Conservation (phyloP, 2,113 vertebrate genomes). For the Gopherus evgoodei region DNA sequence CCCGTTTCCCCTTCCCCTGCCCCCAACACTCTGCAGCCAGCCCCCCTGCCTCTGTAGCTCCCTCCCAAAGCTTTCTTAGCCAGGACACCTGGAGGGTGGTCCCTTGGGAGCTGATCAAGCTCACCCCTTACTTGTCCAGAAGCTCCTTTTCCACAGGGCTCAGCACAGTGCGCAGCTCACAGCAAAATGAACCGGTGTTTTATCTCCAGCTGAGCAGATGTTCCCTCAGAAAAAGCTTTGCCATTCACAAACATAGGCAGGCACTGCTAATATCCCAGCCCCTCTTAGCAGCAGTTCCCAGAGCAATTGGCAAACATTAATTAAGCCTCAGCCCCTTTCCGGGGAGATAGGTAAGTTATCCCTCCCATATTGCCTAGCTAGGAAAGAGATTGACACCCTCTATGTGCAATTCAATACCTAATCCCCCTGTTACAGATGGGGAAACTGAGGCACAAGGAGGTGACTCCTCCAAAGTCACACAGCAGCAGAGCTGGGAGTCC, state of each 20-base stretch:
- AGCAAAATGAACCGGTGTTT: background rate
- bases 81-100: background rate
- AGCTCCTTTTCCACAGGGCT: background rate
- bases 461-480: rapidly evolving
- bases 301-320: background rate
- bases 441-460: background rate
- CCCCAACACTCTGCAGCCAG: too few relatives aligned
- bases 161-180: background rate
- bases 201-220: background rate
- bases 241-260: background rate
- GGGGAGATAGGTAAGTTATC: background rate
- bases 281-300: background rate
- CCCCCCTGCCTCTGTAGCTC: too few relatives aligned
- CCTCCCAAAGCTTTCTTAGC: background rate
- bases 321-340: background rate
- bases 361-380: background rate
- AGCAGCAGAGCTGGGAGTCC: background rate
- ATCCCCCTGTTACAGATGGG: background rate
- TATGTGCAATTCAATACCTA: background rate
- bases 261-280: background rate
- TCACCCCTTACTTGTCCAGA: background rate
- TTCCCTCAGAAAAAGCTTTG: background rate
- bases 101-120: background rate
- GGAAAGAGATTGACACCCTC: background rate
- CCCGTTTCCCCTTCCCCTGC: too few relatives aligned